Conservation (phyloP, 2,888 invertebrate species). For the Bombylius discolor region DNA sequence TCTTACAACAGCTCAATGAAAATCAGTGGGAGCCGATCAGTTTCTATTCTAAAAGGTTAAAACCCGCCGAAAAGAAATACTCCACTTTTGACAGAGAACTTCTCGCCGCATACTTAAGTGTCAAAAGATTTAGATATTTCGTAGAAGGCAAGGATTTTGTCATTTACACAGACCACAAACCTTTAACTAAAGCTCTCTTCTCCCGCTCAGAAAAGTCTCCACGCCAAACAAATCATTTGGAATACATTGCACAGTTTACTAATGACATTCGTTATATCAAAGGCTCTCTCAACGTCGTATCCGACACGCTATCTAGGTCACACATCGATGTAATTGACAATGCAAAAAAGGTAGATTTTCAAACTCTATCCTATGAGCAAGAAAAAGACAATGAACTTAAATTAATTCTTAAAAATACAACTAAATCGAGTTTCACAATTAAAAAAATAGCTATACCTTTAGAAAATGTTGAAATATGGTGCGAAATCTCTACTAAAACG, state of each 20-base stretch:
- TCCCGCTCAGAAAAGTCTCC: not conserved
- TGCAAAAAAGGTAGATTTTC: no score
- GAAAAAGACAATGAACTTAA: not conserved
- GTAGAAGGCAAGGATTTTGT: not conserved
- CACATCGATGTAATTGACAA: not conserved
- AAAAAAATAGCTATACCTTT: not conserved
- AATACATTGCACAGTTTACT: not conserved
- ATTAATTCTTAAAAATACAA: not conserved
- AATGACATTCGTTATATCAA: not conserved
- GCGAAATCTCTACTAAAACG: not conserved
- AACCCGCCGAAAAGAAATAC: not conserved
- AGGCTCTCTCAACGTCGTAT: not conserved
- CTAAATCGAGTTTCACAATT: not conserved
- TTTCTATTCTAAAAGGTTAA: constrained; percentile 1
- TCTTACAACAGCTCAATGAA: not conserved
- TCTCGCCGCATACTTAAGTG: not conserved
- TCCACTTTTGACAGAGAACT: not conserved
- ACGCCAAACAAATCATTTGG: not conserved
- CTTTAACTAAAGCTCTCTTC: not conserved
- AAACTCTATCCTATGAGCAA: not conserved
- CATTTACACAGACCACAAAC: constrained; percentile 1
- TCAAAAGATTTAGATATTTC: not conserved
- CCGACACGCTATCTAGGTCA: not conserved
- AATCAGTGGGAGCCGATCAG: not conserved
- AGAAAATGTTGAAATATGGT: not conserved